phyloP scores from a whole-genome alignment of 2,113 vertebrate genomes.

The Alaudala cheleensis region DNA sequence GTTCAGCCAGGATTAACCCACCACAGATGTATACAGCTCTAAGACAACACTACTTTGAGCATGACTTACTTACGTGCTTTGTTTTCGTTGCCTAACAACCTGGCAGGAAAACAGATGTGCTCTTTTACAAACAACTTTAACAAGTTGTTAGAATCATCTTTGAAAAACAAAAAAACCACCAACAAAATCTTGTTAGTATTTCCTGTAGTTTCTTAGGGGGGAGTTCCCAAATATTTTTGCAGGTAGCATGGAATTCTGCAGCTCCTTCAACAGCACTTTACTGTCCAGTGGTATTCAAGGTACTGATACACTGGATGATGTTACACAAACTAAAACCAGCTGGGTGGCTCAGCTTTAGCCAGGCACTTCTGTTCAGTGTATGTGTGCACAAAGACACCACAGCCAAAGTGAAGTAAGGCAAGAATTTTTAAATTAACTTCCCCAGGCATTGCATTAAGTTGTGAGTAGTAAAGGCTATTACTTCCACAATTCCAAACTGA shows the following conservation, averaged over 20 bases:
- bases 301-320: not conserved
- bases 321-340: not conserved
- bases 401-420: not conserved
- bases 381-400: not conserved
- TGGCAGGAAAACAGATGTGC: not conserved
- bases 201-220: not conserved
- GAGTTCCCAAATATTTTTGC: not conserved
- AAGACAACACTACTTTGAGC: not conserved
- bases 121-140: not conserved
- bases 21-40: not conserved
- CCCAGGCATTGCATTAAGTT: not conserved
- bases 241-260: not conserved
- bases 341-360: not conserved
- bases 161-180: not conserved
- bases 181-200: not conserved
- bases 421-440: not conserved
- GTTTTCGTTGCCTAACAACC: not conserved
- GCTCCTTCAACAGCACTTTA: not conserved
- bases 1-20: not conserved
- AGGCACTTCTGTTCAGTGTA: not conserved
- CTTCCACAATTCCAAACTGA: not conserved
- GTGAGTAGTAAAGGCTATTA: not conserved
- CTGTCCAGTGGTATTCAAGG: not conserved
- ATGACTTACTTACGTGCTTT: not conserved
- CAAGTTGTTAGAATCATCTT: not conserved